Evolutionary conservation across 2,888 invertebrate genomes (phyloP), one percentile per base, ranked within the genome.

Genomic region (Andrena dorsata): DNA sequence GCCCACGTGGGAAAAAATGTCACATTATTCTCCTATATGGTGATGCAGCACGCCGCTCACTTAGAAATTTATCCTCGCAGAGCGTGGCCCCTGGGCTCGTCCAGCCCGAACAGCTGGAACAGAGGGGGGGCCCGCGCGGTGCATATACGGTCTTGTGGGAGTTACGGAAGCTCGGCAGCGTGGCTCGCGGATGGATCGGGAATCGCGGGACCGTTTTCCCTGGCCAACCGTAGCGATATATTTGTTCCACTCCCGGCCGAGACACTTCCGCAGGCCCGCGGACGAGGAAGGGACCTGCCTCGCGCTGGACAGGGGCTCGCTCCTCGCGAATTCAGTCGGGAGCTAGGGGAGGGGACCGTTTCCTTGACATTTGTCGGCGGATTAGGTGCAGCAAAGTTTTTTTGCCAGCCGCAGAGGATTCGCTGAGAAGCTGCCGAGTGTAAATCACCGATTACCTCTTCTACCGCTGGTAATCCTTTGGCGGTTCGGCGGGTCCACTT

Each of bases 1-100:
- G 79, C 64, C 56, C 74, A 77, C 71, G 85, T 74, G 84, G 81
- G 87, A 85, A 91, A 89, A 92, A 92, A 92, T 92, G 91, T 90
- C 90, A 90, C 91, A 92, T 92, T 92, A 92, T 92, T 92, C 91
- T 92, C 92, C 89, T 92, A 92, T 92, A 92, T 92, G 92, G 92
- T 91, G 91, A 92, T 92, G 89, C 90, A 85, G 90, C 86, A 87
- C 84, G 87, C 91, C 88, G 90, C 88, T 91, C 89, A 90, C 90
- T 90, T 91, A 86, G 90, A 90, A 91, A 91, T 91, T 91, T 86
- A 90, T 90, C 90, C 90, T 83, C 86, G 72, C 70, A 70, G 82
- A 80, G 72, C 77, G 76, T 56, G 63, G 79, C 69, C 76, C 66
- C 61, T 68, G 80, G 77, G 70, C 69, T 32, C 80, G 83, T 74